Conservation (phyloP, 2,888 invertebrate species). For the Tenthredo distinguenda region DNA sequence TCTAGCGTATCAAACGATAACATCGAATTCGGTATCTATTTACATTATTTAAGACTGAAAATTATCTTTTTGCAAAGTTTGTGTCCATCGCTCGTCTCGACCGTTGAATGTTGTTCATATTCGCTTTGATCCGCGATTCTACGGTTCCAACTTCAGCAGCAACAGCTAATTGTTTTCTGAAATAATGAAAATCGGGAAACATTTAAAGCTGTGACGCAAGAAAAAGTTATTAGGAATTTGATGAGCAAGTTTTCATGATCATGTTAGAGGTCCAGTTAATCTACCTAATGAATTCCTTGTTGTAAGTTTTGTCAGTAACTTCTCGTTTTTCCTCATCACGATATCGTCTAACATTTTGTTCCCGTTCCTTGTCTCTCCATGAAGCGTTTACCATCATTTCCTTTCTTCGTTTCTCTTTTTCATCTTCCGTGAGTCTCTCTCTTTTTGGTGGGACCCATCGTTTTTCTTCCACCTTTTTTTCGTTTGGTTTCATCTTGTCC, state of each 20-base stretch:
- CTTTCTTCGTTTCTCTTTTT: constrained; percentile 85
- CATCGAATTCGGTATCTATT: constrained; percentile 11
- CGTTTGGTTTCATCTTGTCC: constrained; percentile 49
- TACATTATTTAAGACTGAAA: constrained; percentile 9
- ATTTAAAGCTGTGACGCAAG: not conserved
- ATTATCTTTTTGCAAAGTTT: constrained; percentile 88
- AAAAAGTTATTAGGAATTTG: not conserved
- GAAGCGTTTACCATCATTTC: constrained; percentile 93
- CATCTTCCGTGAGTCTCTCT: constrained; percentile 81
- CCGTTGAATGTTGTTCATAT: constrained; percentile 94
- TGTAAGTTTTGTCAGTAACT: constrained; percentile 77
- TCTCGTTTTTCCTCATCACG: constrained; percentile 81
- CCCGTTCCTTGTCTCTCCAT: constrained; percentile 85
- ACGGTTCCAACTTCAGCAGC: constrained; percentile 86
- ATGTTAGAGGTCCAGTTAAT: not conserved
- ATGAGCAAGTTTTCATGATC: not conserved
- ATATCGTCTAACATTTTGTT: constrained; percentile 83
- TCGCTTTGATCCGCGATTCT: constrained; percentile 91
- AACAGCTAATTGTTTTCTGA: constrained; percentile 83
- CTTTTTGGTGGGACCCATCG: constrained; percentile 68
- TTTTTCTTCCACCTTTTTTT: constrained; percentile 64
- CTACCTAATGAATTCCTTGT: constrained; percentile 79
- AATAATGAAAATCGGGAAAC: constrained; percentile 59
- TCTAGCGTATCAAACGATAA: not conserved
- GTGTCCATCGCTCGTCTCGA: constrained; percentile 89